Percentiles rank a stretch among this genome's conserved stretches.
Evolutionary conservation across 2,888 invertebrate species (phyloP).

Genomic region (Monoplex corrugatus): DNA sequence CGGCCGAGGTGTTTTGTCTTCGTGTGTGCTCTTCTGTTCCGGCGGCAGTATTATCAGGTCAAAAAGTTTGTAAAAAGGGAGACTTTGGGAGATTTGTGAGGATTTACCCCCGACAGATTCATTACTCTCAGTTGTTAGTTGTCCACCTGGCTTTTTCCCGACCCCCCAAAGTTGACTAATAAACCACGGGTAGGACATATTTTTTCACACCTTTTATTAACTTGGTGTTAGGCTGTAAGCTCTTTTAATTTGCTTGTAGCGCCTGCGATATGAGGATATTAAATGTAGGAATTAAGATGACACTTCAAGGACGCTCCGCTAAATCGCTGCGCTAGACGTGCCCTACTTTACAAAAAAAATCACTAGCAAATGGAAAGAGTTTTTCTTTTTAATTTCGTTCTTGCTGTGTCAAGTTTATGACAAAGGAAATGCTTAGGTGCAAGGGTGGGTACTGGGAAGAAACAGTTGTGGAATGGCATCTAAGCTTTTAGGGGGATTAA

Average conservation of each 20-base stretch:
- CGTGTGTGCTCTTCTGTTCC: slow-evolving; percentile 16
- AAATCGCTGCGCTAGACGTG: not conserved
- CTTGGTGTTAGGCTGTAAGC: not conserved
- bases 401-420: not conserved
- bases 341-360: not conserved
- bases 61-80: slow-evolving; percentile 36
- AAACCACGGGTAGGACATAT: not conserved
- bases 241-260: slow-evolving; percentile 29
- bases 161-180: not conserved
- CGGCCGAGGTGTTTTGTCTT: not conserved
- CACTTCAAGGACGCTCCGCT: not conserved
- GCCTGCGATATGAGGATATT: not conserved
- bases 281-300: not conserved
- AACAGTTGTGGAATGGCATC: not conserved
- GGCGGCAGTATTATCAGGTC: slow-evolving; percentile 35
- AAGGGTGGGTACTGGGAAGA: too few species aligned
- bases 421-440: not conserved
- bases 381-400: not conserved
- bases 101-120: slow-evolving; percentile 25
- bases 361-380: not conserved
- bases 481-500: not conserved
- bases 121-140: slow-evolving; percentile 19
- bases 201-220: slow-evolving; percentile 28
- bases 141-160: not conserved
- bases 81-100: slow-evolving; percentile 29